Conservation (phyloP, 2,113 vertebrate species). For the Gymnobelideus leadbeateri region DNA sequence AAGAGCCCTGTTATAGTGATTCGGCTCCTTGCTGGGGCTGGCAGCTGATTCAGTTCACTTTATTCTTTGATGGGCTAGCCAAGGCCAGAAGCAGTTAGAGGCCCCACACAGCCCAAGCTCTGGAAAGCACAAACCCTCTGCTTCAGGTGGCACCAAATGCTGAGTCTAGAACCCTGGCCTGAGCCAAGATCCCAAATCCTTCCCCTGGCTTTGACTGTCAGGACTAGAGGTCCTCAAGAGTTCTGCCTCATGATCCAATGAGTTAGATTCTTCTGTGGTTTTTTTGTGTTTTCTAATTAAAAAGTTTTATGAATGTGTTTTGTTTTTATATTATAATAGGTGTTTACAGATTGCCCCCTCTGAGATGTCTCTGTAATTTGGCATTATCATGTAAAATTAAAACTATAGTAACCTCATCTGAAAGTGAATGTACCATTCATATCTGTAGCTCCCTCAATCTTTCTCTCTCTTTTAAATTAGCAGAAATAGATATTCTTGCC, state of each 20-base stretch:
- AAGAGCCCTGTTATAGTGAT: not conserved
- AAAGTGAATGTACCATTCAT: too few relatives aligned
- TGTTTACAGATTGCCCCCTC: too few relatives aligned
- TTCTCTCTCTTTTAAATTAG: too few relatives aligned
- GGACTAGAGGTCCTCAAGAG: not conserved
- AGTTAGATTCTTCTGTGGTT: not conserved
- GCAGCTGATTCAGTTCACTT: not conserved
- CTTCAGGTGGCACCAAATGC: not conserved
- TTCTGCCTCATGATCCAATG: not conserved
- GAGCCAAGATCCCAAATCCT: not conserved
- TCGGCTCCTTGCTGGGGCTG: not conserved
- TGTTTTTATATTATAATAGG: too few relatives aligned
- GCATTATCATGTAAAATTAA: too few relatives aligned
- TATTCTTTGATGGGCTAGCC: not conserved
- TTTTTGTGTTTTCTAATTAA: too few relatives aligned
- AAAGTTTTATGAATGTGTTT: too few relatives aligned
- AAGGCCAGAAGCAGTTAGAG: not conserved
- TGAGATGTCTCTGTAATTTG: too few relatives aligned
- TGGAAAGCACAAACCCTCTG: not conserved
- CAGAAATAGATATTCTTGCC: too few relatives aligned
- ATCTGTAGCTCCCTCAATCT: too few relatives aligned
- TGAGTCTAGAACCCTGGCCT: not conserved
- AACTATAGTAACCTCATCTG: too few relatives aligned
- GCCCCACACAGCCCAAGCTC: not conserved
- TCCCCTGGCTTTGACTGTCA: not conserved